Evolutionary conservation across 2,888 invertebrate species (phyloP), one percentile per base, ranked within the genome.

Genomic region (Cantharis nigra): DNA sequence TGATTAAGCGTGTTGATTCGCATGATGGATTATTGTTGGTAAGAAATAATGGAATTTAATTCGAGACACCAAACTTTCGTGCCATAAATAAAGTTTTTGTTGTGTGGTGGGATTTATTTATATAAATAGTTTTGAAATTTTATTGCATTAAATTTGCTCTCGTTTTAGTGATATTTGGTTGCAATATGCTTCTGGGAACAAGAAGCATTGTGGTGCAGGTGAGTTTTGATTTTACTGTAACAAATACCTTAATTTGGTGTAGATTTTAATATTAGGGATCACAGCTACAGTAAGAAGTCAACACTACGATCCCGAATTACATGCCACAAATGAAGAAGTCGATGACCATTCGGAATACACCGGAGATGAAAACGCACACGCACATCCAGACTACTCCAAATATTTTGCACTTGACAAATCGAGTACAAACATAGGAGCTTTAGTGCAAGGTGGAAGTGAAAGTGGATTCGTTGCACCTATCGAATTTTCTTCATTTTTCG

Each of bases 401-500:
- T 87, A 86, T 76, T 88, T 84, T 77, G 80, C 84, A 1, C 82
- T 80, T 26, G 85, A 85, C 63, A 76, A 78, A 5, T 82, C 84
- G n/a, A 80, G 83, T 9, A 82, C 84, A 28, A 20, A 80, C 23
- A 64, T 63, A 23, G 70, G 78, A 11, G 72, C 77, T 63, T 80
- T 75, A 74, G 72, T 77, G 65, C 73, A 76, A 69, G 62, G 74
- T 62, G 74, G 69, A 28, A 18, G 74, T 33, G 74, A 75, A 63
- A 63, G 67, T 33, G 69, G 74, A 26, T 76, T 71, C 63, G 90
- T 91, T 23, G 88, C 90, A 79, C 90, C 91, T 13, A 87, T 91
- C 84, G 91, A 92, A 86, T 92, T 91, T 83, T 88, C 89, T 10
- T 87, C 90, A n/a, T 88, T 92, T 83, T 91, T 91, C 80, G 87